Evolutionary conservation across 2,797 vertebrate genomes (phyloP), one percentile per base, ranked within the genome.

Genomic region (Peromyscus eremicus): DNA sequence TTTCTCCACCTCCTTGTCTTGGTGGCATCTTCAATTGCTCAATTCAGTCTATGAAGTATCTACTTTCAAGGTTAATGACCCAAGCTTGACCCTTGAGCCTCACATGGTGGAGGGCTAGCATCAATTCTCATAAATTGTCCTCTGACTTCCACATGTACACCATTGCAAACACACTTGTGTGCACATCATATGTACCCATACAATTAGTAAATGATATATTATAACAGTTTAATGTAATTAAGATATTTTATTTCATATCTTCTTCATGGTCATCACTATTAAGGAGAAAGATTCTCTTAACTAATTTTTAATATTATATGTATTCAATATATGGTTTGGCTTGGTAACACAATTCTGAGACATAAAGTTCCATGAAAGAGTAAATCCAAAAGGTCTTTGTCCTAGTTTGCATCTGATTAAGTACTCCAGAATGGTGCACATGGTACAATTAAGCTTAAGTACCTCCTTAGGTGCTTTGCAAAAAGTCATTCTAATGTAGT

Each of bases 381-480:
- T 64, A 97, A 97, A 96, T 75, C 70, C 80, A 94, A 94, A 93
- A 87, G 90, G 62, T 43, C 62, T 91, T 64, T 95, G 96, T 73
- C 75, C 83, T 75, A 88, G 11, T 95, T 94, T 96, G 88, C 92
- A 97, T 89, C 97, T 98, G 98, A 96, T 98, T 97, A 95, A 89
- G 88, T 97, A 89, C 86, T 89, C 83, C 79, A 52, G 52, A 75
- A 85, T 95, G n/a, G 49, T 97, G 52, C 91, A 73, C 81, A 73
- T 81, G 95, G 96, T 89, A 92, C 82, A 96, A 97, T 98, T 97
- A 97, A 96, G 94, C 97, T 96, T 97, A 98, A 98, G 96, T 97
- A 43, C 14, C 21, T 98, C 96, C 96, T 98, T 81, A 94, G 97
- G 96, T 97, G 82, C 0, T 96, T 96, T 81, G 23, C 4, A 2